These are phyloP conservation scores for Oxystoma pomonae DNA, from an alignment of 2,888 invertebrate genomes.

Conservation along the genomic window DNA sequence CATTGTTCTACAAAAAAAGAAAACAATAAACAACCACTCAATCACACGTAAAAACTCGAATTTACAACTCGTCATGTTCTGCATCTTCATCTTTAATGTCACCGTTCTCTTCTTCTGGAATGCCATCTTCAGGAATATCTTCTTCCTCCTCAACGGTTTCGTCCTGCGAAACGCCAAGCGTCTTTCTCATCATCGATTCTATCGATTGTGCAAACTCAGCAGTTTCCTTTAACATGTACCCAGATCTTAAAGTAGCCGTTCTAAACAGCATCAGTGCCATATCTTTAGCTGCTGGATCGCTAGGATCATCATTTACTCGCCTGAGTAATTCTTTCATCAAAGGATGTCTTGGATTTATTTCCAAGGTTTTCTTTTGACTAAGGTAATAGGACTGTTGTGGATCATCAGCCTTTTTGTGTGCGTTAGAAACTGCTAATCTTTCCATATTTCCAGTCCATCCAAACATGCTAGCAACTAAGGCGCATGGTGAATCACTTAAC, in stretches of 20 bases:
- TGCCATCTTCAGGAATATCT: slow-evolving; percentile 48
- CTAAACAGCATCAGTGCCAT: slow-evolving; percentile 88
- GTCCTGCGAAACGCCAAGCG: slow-evolving; percentile 72
- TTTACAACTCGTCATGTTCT: slow-evolving; percentile 60
- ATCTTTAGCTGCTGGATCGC: slow-evolving; percentile 73
- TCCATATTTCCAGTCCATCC: slow-evolving; percentile 99
- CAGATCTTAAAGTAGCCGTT: slow-evolving; percentile 89
- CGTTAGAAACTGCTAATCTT: slow-evolving; percentile 89
- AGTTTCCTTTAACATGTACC: slow-evolving; percentile 86
- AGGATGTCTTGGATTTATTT: slow-evolving; percentile 97
- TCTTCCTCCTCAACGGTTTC: slow-evolving; percentile 56
- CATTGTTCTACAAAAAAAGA: no score
- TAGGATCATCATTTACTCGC: slow-evolving; percentile 72
- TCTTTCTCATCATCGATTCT: slow-evolving; percentile 81
- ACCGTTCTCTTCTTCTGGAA: slow-evolving; percentile 47
- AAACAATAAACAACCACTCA: no score
- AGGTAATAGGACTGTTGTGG: slow-evolving; percentile 85
- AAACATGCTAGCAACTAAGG: slow-evolving; percentile 92
- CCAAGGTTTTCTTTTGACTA: slow-evolving; percentile 93
- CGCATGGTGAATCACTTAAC: slow-evolving; percentile 89
- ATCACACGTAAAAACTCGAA: background rate
- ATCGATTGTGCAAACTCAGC: slow-evolving; percentile 86
- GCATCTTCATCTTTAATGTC: slow-evolving; percentile 36
- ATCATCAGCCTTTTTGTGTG: slow-evolving; percentile 94
- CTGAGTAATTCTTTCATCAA: slow-evolving; percentile 86